Evolutionary conservation across 2,113 vertebrate genomes (phyloP), one percentile per base, ranked within the genome.

Genomic region (Meles meles): DNA sequence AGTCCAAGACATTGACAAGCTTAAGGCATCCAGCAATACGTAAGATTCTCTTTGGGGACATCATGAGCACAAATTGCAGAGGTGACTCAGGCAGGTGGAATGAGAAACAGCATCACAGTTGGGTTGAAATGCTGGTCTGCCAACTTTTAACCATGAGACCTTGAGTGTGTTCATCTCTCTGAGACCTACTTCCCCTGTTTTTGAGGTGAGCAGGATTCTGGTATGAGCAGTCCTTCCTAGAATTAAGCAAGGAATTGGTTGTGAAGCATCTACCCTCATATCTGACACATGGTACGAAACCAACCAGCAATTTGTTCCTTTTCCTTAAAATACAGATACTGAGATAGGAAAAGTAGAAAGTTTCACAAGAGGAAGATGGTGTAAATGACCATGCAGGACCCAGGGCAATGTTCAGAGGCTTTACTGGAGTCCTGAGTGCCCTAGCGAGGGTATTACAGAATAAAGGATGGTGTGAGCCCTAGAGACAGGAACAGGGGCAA

Each of bases 391-490:
- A 1, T 29, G 3, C 6, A 10, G 21, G 55, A 3, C 5, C 0
- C 2, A 17, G 15, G n/a, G 18, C 5, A 1, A 5, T 34, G 59
- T 15, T 21, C 4, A 69, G 2, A 8, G 17, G 13, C 13, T 21
- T 65, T 67, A 8, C 8, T 52, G 7, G 25, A 39, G 23, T 37
- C 15, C 31, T 31, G 61, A 63, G 29, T 65, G 29, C 29, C 59
- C 88, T 29, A 79, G 2, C 7, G 72, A 47, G 72, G 14, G 42
- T 29, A 17, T 76, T 44, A 76, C 7, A 27, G 21, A 63, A n/a
- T 18, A 9, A 37, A 17, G 44, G 44, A 47, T n/a, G 42, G 42
- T 9, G 13, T 27, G 42, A 44, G 20, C 1, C 1, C 2, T 25
- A 8, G 2, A 17, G 83, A 69, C 25, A 17, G 2, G 5, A 55